These are phyloP conservation scores for Salvator merianae DNA, from an alignment of 2,113 vertebrate genomes.

Conservation along the genomic window DNA sequence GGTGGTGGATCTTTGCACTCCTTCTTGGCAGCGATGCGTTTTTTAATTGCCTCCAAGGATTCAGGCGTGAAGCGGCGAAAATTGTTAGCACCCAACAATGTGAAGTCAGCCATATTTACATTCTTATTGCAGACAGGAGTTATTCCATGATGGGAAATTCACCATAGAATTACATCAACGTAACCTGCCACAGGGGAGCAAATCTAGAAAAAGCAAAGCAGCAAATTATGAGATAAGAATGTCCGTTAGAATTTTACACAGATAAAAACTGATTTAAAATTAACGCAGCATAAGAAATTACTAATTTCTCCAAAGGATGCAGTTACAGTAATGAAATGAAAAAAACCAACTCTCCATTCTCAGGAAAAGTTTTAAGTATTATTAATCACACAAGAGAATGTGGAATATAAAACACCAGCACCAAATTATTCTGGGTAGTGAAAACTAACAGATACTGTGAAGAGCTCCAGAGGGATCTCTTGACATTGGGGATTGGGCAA, in stretches of 20 bases:
- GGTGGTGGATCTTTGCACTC: slow-evolving; percentile 58
- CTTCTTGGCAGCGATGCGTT: slow-evolving; percentile 77
- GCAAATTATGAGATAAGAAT: background rate
- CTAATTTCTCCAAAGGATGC: background rate
- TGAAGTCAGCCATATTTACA: slow-evolving; percentile 93
- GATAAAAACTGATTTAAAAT: background rate
- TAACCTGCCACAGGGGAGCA: background rate
- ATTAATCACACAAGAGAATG: background rate
- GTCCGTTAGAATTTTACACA: background rate
- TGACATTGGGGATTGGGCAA: too few relatives aligned
- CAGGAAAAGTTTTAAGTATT: background rate
- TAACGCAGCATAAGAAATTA: background rate
- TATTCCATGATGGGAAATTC: slow-evolving; percentile 67
- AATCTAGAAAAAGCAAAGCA: background rate
- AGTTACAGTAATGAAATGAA: background rate
- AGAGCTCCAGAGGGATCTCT: too few relatives aligned
- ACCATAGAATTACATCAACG: slow-evolving; percentile 3
- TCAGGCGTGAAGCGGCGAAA: slow-evolving; percentile 90
- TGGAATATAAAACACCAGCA: too few relatives aligned
- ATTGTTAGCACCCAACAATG: slow-evolving; percentile 83
- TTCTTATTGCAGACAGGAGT: slow-evolving; percentile 80
- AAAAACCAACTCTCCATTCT: background rate
- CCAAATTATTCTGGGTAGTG: too few relatives aligned
- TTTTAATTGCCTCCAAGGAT: slow-evolving; percentile 89
- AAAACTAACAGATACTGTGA: too few relatives aligned